Base-by-base conservation (phyloP, 2,888 invertebrate species). In the Lithophane leautieri region DNA sequence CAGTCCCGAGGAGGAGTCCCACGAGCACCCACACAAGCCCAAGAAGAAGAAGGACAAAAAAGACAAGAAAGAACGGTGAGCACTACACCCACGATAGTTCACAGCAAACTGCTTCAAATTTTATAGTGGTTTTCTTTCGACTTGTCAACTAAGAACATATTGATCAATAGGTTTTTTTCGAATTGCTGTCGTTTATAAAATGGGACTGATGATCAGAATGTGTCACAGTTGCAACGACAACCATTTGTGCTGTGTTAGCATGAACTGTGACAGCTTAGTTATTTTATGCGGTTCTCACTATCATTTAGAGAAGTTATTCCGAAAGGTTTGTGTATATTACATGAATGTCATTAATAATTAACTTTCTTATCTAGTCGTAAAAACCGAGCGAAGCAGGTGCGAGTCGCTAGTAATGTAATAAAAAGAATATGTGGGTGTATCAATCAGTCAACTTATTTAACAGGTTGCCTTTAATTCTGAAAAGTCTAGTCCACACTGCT, bases 21-120 rank as follows among this genome's bases (percentile, higher is more conserved):
- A 88, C 50, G 92, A 92, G 50, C 88, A 83, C 67, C 52, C 92
- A 6, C 94, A 95, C 91, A 95, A 95, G 77, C 95, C 95, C 76
- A 97, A 96, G 91, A 96, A 96, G 91, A 96, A 96, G 92, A 96
- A 96, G 88, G 96, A 97, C 58, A 96, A 96, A 83, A 95, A 95
- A 82, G 95, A 96, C 19, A 96, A 96, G 89, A 96, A 95, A 84
- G 95, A 96, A 78, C 94, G 93, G 95, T 94, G 78, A 72, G 84
- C 74, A 61, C n/a, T 4, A 25, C 28, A n/a, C 22, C n/a, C 14
- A 50, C 52, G 8, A 34, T 12, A 76, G 4, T 44, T 44, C 25
- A 42, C 40, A 47, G 25, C 14, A 28, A 40, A 65, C 44, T 25
- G 9, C 44, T n/a, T 42, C 6, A 56, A 16, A 22, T 12, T 56